phyloP scores from a whole-genome alignment of 2,113 vertebrate genomes.

The Castor canadensis region DNA sequence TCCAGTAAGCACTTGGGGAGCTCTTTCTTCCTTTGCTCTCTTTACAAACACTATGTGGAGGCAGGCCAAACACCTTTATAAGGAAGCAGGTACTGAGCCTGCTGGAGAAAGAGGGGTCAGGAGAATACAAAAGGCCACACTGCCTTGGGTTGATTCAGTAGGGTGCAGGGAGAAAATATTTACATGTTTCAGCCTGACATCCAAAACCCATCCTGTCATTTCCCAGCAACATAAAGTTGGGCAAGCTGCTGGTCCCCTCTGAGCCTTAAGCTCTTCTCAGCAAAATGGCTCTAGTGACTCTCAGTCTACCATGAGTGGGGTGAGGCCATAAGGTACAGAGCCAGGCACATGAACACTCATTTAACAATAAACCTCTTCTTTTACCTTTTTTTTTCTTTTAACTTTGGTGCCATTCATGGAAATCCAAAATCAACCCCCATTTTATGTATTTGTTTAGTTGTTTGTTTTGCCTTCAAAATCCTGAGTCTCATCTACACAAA shows the following conservation, averaged over 20 bases:
- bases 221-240: not conserved
- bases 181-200: not conserved
- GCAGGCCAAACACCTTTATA: no score
- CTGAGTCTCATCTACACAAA: slow-evolving; percentile 37
- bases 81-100: not conserved
- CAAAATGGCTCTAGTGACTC: not conserved
- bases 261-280: not conserved
- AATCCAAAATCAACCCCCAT: not conserved
- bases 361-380: no score
- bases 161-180: not conserved
- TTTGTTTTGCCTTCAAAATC: slow-evolving; percentile 57
- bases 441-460: not conserved
- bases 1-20: not conserved
- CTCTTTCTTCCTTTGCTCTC: not conserved
- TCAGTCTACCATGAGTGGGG: fast-evolving
- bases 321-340: not conserved
- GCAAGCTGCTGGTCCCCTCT: not conserved
- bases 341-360: not conserved
- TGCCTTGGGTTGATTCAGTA: not conserved
- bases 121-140: not conserved
- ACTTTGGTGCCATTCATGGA: not conserved
- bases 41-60: not conserved
- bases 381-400: not conserved
- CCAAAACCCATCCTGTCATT: not conserved
- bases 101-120: fast-evolving